These are phyloP conservation scores for Coluber constrictor DNA, from an alignment of 2,797 vertebrate species.

Conservation along the genomic window DNA sequence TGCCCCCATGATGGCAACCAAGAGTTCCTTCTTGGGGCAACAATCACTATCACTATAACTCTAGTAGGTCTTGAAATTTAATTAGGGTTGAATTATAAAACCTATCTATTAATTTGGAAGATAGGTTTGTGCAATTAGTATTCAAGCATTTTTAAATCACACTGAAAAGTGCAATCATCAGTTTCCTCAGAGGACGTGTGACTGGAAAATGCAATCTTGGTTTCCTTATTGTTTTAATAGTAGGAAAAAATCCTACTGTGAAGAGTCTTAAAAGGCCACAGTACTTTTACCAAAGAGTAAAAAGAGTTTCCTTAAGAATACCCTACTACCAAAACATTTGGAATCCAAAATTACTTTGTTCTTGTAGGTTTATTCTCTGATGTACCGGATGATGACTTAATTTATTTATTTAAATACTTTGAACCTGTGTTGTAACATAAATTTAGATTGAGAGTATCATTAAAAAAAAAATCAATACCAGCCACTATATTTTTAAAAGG, in stretches of 20 bases:
- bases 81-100: not conserved
- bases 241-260: no score
- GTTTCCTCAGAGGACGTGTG: not conserved
- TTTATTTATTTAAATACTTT: not conserved
- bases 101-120: not conserved
- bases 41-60: not conserved
- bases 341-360: not conserved
- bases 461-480: not conserved
- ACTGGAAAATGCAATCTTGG: not conserved
- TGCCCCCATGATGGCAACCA: not conserved
- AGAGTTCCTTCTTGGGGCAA: not conserved
- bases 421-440: not conserved
- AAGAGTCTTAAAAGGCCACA: not conserved
- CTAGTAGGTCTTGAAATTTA: not conserved
- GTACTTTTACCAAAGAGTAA: not conserved
- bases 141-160: not conserved
- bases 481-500: not conserved
- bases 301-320: not conserved
- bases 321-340: not conserved
- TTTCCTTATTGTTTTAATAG: not conserved
- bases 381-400: not conserved
- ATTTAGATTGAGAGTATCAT: not conserved
- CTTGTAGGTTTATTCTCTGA: not conserved
- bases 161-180: not conserved
- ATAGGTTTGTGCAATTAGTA: not conserved